A percentile compares a stretch with the other conserved stretches of the same genome.
phyloP scores from a whole-genome alignment of 1,140 invertebrate genomes.

The Palaemon carinicauda region DNA sequence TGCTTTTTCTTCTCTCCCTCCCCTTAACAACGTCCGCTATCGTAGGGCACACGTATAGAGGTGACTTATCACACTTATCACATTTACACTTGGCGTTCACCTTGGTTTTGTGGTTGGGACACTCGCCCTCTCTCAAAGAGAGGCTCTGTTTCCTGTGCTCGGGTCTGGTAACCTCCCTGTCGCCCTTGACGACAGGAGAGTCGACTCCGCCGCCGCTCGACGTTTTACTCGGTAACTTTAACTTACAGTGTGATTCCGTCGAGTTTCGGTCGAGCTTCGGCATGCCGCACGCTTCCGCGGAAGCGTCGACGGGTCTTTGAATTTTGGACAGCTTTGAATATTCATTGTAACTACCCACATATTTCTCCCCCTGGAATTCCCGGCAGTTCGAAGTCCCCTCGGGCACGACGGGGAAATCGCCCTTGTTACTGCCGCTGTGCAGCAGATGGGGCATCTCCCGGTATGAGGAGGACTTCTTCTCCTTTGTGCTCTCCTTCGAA shows the following conservation, averaged over 20 bases:
- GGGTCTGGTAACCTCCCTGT: not conserved
- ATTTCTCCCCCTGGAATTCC: not conserved
- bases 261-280: not conserved
- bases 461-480: no score
- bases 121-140: not conserved
- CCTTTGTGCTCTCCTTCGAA: not conserved
- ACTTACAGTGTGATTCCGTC: not conserved
- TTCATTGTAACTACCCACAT: not conserved
- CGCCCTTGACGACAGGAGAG: no score
- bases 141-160: not conserved
- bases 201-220: no score
- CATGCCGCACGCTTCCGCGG: not conserved
- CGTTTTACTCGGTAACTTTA: no score
- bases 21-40: constrained; percentile 59
- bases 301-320: not conserved
- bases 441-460: no score
- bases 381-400: no score
- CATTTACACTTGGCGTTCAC: not conserved
- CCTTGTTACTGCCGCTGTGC: no score
- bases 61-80: no score
- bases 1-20: constrained; percentile 55
- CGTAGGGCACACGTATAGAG: constrained; percentile 42
- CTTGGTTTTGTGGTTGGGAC: not conserved
- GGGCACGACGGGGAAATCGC: no score
- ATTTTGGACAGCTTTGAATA: not conserved